Evolutionary conservation across 2,797 vertebrate genomes (phyloP), one percentile per base, ranked within the genome.

Genomic region (Alectoris magna): DNA sequence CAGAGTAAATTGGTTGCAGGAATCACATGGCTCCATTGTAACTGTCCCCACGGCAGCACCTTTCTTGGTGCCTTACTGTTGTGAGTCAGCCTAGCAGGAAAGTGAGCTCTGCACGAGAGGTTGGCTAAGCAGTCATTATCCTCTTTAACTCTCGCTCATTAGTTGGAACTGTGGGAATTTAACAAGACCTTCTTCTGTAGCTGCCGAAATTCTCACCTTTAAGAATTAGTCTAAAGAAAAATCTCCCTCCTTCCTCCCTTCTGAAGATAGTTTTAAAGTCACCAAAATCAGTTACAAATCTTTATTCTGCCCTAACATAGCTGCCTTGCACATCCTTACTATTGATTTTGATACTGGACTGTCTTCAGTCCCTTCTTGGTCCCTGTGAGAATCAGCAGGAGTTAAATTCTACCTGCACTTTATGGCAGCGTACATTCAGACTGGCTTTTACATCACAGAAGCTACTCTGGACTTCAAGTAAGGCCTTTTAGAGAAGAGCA

Each of bases 1-100:
- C 96, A 83, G 97, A 96, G 96, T 91, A 97, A 97, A 97, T 97
- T 96, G 96, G 97, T 97, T 93, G 84, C 87, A 91, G 84, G 96
- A 96, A 91, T 97, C 95, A 90, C 82, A 84, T 84, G 89, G 96
- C 94, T 94, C 94, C 96, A 94, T 75, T 96, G 75, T 97, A 94
- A 94, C 71, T 90, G 91, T 93, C 81, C 88, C 87, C 10, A 16
- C 96, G 91, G 92, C 55, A 93, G 91, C 60, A 96, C 59, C 93
- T 93, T 96, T 96, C 68, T 93, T 94, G 94, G 93, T 49, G 92
- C 95, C 72, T 95, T 96, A 96, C 90, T 96, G 89, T 84, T 94
- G 90, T 90, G 90, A 97, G 94, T 96, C 95, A 97, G 94, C 95
- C 63, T 90, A 58, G 90, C 88, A 85, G 90, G 69, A 95, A 92